Percentiles rank a stretch among this genome's conserved stretches.
phyloP scores from a whole-genome alignment of 2,888 invertebrate species.

The Coremacera marginata region DNA sequence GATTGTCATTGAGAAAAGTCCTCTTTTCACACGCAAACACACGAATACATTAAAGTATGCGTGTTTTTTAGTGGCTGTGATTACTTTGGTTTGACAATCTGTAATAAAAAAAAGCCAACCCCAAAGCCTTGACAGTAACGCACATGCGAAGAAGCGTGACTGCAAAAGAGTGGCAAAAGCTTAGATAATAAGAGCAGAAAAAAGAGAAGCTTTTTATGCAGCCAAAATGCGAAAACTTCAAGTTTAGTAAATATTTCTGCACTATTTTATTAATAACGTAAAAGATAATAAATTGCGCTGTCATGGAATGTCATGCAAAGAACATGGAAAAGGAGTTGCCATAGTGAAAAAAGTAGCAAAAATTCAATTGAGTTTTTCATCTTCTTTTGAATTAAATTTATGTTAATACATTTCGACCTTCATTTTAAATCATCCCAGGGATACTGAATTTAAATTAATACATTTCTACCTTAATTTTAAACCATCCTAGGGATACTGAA shows the following conservation, averaged over 20 bases:
- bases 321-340: slow-evolving; percentile 40
- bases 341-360: too few species aligned
- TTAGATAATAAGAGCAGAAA: not conserved
- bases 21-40: slow-evolving; percentile 21
- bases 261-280: not conserved
- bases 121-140: not conserved
- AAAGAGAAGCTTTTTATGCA: not conserved
- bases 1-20: slow-evolving; percentile 46
- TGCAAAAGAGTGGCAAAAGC: slow-evolving; percentile 11
- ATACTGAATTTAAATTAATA: too few species aligned
- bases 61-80: not conserved
- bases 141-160: not conserved
- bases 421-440: too few species aligned
- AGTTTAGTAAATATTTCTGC: too few species aligned
- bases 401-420: too few species aligned
- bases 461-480: too few species aligned
- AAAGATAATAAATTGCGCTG: slow-evolving; percentile 20
- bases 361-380: too few species aligned
- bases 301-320: slow-evolving; percentile 43
- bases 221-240: too few species aligned
- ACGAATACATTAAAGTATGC: not conserved
- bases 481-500: too few species aligned
- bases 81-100: not conserved
- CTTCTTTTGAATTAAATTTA: too few species aligned
- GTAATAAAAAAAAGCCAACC: slow-evolving; percentile 3